These are phyloP conservation scores for Guaruba guarouba DNA, from an alignment of 2,113 vertebrate genomes.

Conservation along the genomic window DNA sequence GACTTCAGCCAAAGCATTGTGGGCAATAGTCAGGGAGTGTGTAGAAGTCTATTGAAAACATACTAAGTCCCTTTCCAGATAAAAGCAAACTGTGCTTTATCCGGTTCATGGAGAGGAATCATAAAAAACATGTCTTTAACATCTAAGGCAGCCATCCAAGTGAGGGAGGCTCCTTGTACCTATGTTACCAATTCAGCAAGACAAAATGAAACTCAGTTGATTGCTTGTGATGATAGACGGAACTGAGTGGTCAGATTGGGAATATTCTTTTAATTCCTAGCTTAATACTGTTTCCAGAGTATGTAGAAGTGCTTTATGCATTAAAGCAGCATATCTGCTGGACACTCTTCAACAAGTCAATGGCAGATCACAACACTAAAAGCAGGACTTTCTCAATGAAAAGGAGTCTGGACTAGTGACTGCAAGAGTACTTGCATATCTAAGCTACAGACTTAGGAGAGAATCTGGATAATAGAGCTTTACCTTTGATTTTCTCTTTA, in stretches of 20 bases:
- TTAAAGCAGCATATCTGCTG: not conserved
- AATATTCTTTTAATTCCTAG: not conserved
- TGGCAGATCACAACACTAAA: not conserved
- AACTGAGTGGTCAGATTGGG: not conserved
- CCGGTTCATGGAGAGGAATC: not conserved
- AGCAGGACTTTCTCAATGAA: not conserved
- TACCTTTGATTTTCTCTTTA: not conserved
- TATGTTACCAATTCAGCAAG: not conserved
- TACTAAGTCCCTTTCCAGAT: not conserved
- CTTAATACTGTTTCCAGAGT: not conserved
- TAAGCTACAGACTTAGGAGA: not conserved
- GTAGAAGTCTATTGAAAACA: not conserved
- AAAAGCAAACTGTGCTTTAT: not conserved
- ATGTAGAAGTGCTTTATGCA: accelerated
- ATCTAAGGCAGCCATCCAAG: not conserved
- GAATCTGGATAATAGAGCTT: not conserved
- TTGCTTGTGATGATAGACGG: not conserved
- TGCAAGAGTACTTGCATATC: not conserved
- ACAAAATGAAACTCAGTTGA: not conserved
- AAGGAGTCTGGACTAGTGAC: not conserved
- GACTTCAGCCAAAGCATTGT: not conserved
- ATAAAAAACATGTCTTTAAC: not conserved
- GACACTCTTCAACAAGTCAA: not conserved
- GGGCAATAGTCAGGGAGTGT: not conserved
- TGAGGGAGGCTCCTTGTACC: not conserved